A percentile compares a stretch with the other conserved stretches of the same genome.
These are phyloP conservation scores for Coenonympha arcania DNA, from an alignment of 2,888 invertebrate species.

Conservation along the genomic window DNA sequence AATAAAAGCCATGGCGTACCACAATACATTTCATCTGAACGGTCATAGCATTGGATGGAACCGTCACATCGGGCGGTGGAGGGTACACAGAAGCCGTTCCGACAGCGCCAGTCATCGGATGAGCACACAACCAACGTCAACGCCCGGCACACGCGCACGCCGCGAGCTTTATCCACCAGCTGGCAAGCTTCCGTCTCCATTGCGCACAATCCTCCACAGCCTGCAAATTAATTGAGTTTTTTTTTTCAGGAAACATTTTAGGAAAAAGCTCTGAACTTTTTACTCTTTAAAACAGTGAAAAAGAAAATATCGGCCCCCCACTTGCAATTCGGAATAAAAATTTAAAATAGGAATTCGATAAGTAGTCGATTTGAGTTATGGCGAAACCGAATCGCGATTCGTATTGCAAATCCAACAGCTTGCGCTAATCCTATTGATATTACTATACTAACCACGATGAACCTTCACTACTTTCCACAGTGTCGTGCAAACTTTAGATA, in stretches of 20 bases:
- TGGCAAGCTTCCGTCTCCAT: constrained; percentile 78
- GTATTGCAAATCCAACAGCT: no score
- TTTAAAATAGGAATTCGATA: no score
- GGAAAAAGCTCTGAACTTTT: no score
- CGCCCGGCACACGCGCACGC: constrained; percentile 73
- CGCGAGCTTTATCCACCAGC: constrained; percentile 67
- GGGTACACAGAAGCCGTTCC: constrained; percentile 80
- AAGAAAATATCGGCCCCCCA: no score
- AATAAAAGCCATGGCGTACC: constrained; percentile 55
- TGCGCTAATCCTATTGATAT: no score
- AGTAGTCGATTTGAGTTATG: no score
- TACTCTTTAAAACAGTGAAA: no score
- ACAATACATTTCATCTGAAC: constrained; percentile 82
- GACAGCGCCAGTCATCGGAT: constrained; percentile 79
- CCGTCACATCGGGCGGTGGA: constrained; percentile 80
- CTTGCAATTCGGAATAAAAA: no score
- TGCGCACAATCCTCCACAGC: constrained; percentile 79
- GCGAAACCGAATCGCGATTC: no score
- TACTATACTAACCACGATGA: no score
- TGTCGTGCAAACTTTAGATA: no score
- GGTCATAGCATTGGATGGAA: constrained; percentile 81
- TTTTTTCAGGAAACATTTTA: constrained; percentile 4
- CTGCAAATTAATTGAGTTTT: constrained; percentile 37
- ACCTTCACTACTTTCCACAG: no score
- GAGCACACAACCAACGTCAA: constrained; percentile 76